Conservation (phyloP, 2,113 vertebrate species). For the Phyllostomus discolor region DNA sequence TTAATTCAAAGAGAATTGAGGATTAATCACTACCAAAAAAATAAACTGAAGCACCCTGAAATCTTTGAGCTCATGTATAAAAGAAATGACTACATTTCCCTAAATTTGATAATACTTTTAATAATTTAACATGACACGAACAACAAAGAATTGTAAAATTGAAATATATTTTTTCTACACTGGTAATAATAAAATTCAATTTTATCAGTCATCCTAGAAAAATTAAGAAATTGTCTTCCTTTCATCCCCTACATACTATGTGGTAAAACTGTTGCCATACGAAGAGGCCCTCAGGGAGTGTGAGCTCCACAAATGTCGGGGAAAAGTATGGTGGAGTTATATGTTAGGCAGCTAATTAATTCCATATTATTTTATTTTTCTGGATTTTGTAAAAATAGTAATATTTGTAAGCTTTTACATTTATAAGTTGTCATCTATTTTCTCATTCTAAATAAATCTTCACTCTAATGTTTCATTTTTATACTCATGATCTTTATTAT, state of each 20-base stretch:
- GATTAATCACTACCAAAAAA: not conserved
- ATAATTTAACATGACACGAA: not conserved
- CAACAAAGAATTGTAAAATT: not conserved
- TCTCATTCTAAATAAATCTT: conserved; percentile 1
- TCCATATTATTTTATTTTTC: not conserved
- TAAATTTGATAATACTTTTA: not conserved
- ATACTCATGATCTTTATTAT: not conserved
- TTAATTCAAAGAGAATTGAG: conserved; percentile 45
- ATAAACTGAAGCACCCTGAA: not conserved
- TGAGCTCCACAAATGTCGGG: not conserved
- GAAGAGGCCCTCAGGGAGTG: not conserved
- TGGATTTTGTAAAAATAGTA: too few relatives aligned
- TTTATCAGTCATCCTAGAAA: not conserved
- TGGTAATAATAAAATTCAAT: not conserved
- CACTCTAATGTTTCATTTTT: not conserved
- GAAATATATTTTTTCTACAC: not conserved
- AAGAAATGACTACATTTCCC: not conserved
- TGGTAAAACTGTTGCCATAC: not conserved
- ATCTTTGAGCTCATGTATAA: not conserved
- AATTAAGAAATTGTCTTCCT: not conserved
- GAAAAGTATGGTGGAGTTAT: not conserved
- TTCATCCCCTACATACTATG: not conserved
- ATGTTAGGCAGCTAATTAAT: not conserved
- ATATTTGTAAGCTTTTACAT: not conserved
- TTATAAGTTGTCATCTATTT: not conserved